Evolutionary conservation across 2,113 vertebrate genomes (phyloP), one percentile per base, ranked within the genome.

Genomic region (Pipa parva): DNA sequence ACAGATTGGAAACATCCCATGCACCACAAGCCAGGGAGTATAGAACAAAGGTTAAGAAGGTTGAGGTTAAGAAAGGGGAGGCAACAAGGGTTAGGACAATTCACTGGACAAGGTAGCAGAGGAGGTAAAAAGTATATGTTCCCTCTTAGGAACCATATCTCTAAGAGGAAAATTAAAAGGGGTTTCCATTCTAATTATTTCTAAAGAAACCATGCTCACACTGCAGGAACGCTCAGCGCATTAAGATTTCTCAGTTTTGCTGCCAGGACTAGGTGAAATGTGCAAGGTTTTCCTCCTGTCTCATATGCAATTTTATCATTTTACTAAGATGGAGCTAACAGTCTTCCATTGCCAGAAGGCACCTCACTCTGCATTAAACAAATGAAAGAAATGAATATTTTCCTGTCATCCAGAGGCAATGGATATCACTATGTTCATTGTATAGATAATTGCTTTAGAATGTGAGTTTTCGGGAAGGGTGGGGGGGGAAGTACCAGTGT

Each of bases 281-380:
- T 29, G 24, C 26, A 39, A 45, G 48, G n/a, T 54, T 61, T 58
- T 37, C 29, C 25, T 24, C 36, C 48, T 52, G 26, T 70, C 54
- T 70, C 50, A 70, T 61, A 54, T 61, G 66, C 66, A 70, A 61
- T 29, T 70, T 70, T 70, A 70, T 61, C 59, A 45, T 61, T 27
- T n/a, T 61, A 39, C 48, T 17, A 61, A 61, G 66, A 70, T 70
- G 65, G 65, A 68, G 56, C 65, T 50, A 59, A 59, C 65, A 39
- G 31, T 49, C 64, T 68, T 52, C n/a, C 48, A 52, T 70, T 54
- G 66, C 66, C 58, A 70, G 46, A 61, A 70, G 66, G 66, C 66
- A 70, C 21, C 66, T 70, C 57, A 61, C 57, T 61, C 57, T 70
- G 36, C 66, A 70, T 70, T 61, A 70, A 70, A 70, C 66, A 70